A percentile compares a stretch with the other conserved stretches of the same genome.
phyloP scores from a whole-genome alignment of 1,140 invertebrate species.

The Bradynema listronoti region DNA sequence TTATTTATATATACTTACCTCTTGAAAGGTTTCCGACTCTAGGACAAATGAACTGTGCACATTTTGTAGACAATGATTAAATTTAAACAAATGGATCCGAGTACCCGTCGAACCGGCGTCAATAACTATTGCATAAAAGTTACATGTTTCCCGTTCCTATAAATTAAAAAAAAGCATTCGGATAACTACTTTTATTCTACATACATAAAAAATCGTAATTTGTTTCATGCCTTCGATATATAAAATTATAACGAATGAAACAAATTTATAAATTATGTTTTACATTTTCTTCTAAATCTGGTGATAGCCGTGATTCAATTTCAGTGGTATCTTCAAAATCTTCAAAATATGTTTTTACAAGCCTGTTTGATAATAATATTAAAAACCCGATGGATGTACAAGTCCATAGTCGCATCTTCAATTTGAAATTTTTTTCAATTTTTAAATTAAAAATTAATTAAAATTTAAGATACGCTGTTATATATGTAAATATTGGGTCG shows the following conservation, averaged over 20 bases:
- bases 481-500: too few relatives aligned
- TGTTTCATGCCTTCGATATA: slow-evolving; percentile 11
- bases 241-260: slow-evolving; percentile 1
- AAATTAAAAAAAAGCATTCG: slow-evolving; percentile 8
- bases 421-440: too few relatives aligned
- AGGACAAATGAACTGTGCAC: slow-evolving; percentile 68
- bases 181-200: background rate
- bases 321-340: slow-evolving; percentile 30
- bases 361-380: too few relatives aligned
- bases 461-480: too few relatives aligned
- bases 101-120: slow-evolving; percentile 93
- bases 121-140: slow-evolving; percentile 80
- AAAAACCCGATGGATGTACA: too few relatives aligned
- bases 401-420: too few relatives aligned
- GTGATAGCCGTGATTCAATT: slow-evolving; percentile 41
- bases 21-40: slow-evolving; percentile 73
- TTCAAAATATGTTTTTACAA: too few relatives aligned
- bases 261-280: slow-evolving; percentile 16
- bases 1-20: slow-evolving; percentile 60
- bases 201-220: background rate
- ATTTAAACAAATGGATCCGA: slow-evolving; percentile 79
- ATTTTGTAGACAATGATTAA: slow-evolving; percentile 62
- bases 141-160: slow-evolving; percentile 44
- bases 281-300: slow-evolving; percentile 36
- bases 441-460: too few relatives aligned